phyloP scores from a whole-genome alignment of 2,888 invertebrate genomes.

The Drosophila meridionalis region DNA sequence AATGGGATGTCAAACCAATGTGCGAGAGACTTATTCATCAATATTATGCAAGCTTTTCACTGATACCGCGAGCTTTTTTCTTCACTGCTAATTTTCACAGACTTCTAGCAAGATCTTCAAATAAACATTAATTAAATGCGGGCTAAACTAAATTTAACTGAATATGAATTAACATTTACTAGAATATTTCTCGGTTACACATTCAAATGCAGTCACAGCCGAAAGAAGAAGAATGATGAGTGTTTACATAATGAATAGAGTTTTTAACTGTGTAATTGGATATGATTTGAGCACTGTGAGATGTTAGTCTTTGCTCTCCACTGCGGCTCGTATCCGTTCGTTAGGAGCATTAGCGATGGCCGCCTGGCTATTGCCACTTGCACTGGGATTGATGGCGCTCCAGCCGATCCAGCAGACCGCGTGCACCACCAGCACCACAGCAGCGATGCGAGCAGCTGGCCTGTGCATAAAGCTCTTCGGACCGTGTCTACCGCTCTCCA shows the following conservation, averaged over 20 bases:
- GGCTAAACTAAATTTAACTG: too few relatives aligned
- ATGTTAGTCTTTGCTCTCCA: slow-evolving; percentile 31
- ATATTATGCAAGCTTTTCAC: slow-evolving; percentile 4
- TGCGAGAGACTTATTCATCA: slow-evolving; percentile 15
- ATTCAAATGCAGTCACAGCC: neutral
- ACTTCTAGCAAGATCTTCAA: neutral
- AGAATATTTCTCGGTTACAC: too few relatives aligned
- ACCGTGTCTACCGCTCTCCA: slow-evolving; percentile 45
- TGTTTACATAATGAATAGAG: neutral
- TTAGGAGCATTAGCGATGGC: slow-evolving; percentile 43
- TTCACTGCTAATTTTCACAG: neutral
- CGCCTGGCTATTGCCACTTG: slow-evolving; percentile 17
- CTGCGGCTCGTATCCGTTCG: slow-evolving; percentile 53
- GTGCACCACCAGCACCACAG: slow-evolving; percentile 68
- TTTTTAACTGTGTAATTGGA: neutral
- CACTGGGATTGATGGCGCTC: slow-evolving; percentile 49
- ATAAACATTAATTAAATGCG: neutral
- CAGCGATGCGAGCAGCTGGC: slow-evolving; percentile 69
- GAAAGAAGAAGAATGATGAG: neutral
- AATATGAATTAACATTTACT: neutral
- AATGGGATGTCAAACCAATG: slow-evolving; percentile 12
- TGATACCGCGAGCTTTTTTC: slow-evolving; percentile 28
- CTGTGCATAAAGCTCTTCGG: slow-evolving; percentile 40
- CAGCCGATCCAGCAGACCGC: slow-evolving; percentile 69
- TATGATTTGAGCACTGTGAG: neutral